phyloP scores from a whole-genome alignment of 2,113 vertebrate genomes.

The Zosterops japonicus region DNA sequence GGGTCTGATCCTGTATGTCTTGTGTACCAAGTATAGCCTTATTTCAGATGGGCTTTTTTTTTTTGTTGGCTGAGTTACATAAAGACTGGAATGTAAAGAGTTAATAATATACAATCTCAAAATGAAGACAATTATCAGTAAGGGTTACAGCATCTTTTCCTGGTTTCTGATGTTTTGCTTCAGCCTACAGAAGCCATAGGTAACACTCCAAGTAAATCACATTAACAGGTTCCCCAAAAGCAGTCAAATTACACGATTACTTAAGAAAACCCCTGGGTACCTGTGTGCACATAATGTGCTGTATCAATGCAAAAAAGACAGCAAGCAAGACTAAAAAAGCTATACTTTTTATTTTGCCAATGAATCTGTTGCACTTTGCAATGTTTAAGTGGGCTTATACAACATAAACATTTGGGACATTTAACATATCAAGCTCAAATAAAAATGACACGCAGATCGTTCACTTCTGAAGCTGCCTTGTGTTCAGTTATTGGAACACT shows the following conservation, averaged over 20 bases:
- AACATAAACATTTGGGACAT: conserved; percentile 76
- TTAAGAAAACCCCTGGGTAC: conserved; percentile 47
- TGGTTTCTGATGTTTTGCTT: conserved; percentile 35
- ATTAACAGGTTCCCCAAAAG: conserved; percentile 67
- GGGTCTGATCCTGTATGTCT: not conserved
- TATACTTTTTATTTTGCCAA: conserved; percentile 62
- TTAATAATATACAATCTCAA: not conserved
- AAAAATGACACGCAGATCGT: conserved; percentile 76
- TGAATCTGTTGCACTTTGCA: conserved; percentile 72
- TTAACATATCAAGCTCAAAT: conserved; percentile 82
- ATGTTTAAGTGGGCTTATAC: conserved; percentile 73
- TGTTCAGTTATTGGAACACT: conserved; percentile 86
- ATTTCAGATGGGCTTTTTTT: not conserved
- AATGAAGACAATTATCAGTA: not conserved
- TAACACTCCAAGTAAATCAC: conserved; percentile 65
- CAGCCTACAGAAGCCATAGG: conserved; percentile 32
- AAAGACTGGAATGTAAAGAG: not conserved
- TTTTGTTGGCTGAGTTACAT: not conserved
- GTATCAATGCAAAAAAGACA: conserved; percentile 41
- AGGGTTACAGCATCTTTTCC: conserved; percentile 51
- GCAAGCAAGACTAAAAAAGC: conserved; percentile 7
- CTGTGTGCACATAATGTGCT: not conserved
- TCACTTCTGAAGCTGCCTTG: conserved; percentile 85
- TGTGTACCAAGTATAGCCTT: not conserved
- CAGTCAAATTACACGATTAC: conserved; percentile 60